A percentile compares a stretch with the other conserved stretches of the same genome.
These are phyloP conservation scores for Danio jaintianensis DNA, from an alignment of 2,797 vertebrate genomes.

Conservation along the genomic window DNA sequence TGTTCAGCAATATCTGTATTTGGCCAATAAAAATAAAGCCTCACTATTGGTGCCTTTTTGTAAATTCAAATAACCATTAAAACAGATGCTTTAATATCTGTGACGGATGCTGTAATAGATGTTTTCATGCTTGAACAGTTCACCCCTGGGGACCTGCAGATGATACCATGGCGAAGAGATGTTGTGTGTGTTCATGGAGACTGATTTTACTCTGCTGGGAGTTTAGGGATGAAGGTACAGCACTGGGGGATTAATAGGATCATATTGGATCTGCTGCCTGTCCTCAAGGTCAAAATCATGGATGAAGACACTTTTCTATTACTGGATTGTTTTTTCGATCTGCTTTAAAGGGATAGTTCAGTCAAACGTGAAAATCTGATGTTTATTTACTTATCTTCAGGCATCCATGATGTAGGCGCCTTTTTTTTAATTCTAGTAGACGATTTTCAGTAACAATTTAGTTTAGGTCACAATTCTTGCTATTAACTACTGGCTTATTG, in stretches of 20 bases:
- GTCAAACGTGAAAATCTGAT: no score
- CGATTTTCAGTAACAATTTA: no score
- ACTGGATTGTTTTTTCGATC: no score
- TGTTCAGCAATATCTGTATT: background rate
- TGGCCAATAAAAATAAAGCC: background rate
- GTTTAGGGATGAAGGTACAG: conserved; percentile 5
- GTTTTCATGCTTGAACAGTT: conserved; percentile 18
- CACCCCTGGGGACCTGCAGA: background rate
- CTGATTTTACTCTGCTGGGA: conserved; percentile 29
- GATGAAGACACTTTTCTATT: background rate
- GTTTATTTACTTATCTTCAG: no score
- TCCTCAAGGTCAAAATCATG: conserved; percentile 10
- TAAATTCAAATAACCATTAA: background rate
- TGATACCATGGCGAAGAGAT: conserved; percentile 11
- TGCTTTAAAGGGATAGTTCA: no score
- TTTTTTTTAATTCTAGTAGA: no score
- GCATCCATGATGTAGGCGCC: no score
- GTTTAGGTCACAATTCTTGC: no score
- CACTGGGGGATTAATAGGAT: conserved; percentile 7
- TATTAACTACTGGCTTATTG: no score
- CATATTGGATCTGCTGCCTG: background rate
- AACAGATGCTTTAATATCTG: background rate
- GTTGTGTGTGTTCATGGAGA: conserved; percentile 52
- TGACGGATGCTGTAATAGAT: background rate
- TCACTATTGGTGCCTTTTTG: background rate